Percentiles rank a stretch among this genome's conserved stretches.
Conservation (phyloP, 2,113 vertebrate species). For the Gavia stellata region DNA sequence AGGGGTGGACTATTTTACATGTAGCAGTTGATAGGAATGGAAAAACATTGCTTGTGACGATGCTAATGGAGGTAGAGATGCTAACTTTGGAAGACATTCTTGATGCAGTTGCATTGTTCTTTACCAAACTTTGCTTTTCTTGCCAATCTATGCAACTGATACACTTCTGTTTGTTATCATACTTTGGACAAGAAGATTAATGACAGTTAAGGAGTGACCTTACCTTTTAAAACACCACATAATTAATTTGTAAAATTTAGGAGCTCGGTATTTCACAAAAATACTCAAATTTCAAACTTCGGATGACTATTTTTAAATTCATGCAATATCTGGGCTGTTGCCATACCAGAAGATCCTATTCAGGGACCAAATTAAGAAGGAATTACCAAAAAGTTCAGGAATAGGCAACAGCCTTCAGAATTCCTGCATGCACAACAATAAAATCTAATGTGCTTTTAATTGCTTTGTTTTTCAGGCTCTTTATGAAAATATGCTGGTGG, state of each 20-base stretch:
- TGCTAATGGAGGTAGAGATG: not conserved
- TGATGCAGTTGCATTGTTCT: not conserved
- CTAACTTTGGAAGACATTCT: not conserved
- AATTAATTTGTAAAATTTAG: not conserved
- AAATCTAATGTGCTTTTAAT: not conserved
- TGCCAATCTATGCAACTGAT: not conserved
- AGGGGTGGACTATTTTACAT: not conserved
- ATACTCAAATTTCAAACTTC: not conserved
- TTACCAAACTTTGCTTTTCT: not conserved
- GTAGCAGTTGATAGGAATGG: not conserved
- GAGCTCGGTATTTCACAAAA: not conserved
- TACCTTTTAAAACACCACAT: not conserved
- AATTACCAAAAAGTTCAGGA: not conserved
- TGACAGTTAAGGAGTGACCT: not conserved
- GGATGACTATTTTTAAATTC: not conserved
- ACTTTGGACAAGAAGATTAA: not conserved
- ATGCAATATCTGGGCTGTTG: not conserved
- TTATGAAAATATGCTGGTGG: constrained; percentile 98
- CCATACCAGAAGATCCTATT: not conserved
- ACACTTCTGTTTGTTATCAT: not conserved
- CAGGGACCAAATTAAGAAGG: not conserved
- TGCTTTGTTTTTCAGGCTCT: constrained; percentile 79
- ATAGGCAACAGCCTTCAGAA: not conserved
- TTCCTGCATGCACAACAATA: not conserved
- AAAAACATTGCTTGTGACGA: not conserved